Percentiles rank a stretch among this genome's conserved stretches.
Conservation (phyloP, 2,113 vertebrate species). For the Onychostruthus taczanowskii region DNA sequence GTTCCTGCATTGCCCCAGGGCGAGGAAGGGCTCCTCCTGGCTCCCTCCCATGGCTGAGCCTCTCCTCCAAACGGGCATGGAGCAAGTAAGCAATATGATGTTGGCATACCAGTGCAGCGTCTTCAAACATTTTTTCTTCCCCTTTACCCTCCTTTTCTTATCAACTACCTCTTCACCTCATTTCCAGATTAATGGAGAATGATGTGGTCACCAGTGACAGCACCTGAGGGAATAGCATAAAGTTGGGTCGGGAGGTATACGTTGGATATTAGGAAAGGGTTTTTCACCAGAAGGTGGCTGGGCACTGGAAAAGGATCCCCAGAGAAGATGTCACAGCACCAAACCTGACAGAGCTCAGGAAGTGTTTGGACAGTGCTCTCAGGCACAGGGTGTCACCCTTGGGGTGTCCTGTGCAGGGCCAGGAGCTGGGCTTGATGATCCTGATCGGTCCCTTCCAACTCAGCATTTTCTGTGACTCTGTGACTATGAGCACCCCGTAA, state of each 20-base stretch:
- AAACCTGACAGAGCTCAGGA: background rate
- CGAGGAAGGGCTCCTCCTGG: background rate
- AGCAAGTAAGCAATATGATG: background rate
- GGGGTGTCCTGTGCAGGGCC: background rate
- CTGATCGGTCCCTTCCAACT: background rate
- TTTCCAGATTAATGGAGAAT: background rate
- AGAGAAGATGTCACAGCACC: background rate
- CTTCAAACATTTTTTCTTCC: background rate
- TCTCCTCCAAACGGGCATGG: background rate
- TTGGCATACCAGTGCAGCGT: background rate
- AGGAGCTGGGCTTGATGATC: background rate
- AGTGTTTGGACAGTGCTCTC: background rate
- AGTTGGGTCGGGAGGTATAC: rapidly evolving
- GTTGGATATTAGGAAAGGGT: background rate
- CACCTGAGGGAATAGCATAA: background rate
- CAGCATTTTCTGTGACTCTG: background rate
- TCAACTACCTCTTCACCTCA: background rate
- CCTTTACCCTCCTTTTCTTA: background rate
- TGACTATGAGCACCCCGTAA: background rate
- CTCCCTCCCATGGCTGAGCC: background rate
- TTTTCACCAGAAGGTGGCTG: background rate
- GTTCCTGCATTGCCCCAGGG: background rate
- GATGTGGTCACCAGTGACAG: background rate
- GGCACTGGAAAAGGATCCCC: background rate
- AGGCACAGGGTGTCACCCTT: background rate